These are phyloP conservation scores for Trissonchulus latispiculum DNA, from an alignment of 2,888 invertebrate genomes.

Conservation along the genomic window DNA sequence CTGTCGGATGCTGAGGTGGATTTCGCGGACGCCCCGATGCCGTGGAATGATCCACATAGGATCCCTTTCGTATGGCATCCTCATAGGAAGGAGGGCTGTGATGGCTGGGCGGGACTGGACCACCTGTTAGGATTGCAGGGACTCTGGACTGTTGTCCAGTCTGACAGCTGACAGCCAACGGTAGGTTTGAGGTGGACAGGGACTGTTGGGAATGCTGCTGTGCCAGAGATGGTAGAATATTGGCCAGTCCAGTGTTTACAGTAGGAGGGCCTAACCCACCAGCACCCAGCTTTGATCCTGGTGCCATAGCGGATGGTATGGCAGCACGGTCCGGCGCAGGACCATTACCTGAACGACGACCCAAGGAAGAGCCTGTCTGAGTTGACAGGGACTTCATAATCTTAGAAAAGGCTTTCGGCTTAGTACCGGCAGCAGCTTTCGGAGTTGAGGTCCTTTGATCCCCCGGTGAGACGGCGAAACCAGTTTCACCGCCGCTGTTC, in stretches of 20 bases:
- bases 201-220: not conserved
- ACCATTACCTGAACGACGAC: not conserved
- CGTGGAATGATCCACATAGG: no score
- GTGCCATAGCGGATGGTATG: not conserved
- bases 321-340: not conserved
- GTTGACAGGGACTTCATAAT: constrained; percentile 16
- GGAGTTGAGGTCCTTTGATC: not conserved
- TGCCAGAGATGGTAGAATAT: not conserved
- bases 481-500: not conserved
- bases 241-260: not conserved
- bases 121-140: not conserved
- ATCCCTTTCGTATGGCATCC: not conserved
- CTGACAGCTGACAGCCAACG: not conserved
- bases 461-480: no score
- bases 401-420: not conserved
- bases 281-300: not conserved
- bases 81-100: not conserved
- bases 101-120: no score
- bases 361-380: constrained; percentile 11
- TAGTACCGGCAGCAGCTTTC: not conserved
- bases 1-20: no score
- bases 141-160: not conserved
- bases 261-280: not conserved
- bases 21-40: no score
- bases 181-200: not conserved